These are phyloP conservation scores for Willowsia nigromaculata DNA, from an alignment of 2,888 invertebrate genomes.

Conservation along the genomic window DNA sequence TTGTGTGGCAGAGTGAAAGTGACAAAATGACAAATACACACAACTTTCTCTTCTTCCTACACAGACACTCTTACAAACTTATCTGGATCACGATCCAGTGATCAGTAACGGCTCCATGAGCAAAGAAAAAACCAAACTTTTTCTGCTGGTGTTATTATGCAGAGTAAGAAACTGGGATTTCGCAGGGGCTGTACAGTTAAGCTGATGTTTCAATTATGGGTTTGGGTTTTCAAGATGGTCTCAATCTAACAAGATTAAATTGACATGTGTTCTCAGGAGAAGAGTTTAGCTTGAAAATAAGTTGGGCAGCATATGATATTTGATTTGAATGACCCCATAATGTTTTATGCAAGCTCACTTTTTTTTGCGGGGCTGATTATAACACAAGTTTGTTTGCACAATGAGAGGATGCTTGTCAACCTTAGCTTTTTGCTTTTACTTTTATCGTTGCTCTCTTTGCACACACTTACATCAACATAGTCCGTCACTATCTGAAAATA, in stretches of 20 bases:
- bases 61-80: background rate
- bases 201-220: background rate
- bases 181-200: background rate
- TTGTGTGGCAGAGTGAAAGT: conserved; percentile 14
- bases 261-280: too few relatives aligned
- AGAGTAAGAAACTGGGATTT: background rate
- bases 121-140: conserved; percentile 7
- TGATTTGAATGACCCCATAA: conserved; percentile 1
- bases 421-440: background rate
- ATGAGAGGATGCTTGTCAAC: background rate
- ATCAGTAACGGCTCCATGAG: conserved; percentile 30
- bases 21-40: conserved; percentile 41
- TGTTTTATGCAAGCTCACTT: background rate
- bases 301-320: too few relatives aligned
- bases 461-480: background rate
- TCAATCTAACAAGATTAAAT: too few relatives aligned
- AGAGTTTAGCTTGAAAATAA: too few relatives aligned
- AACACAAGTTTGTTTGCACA: conserved; percentile 13
- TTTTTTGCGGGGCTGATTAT: background rate
- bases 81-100: conserved; percentile 23
- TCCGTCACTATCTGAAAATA: background rate
- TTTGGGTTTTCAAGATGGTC: too few relatives aligned
- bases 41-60: background rate
- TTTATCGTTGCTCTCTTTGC: background rate
- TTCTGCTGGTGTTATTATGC: background rate